These are phyloP conservation scores for Sebastes steindachneri DNA, from an alignment of 2,797 vertebrate species.

Conservation along the genomic window DNA sequence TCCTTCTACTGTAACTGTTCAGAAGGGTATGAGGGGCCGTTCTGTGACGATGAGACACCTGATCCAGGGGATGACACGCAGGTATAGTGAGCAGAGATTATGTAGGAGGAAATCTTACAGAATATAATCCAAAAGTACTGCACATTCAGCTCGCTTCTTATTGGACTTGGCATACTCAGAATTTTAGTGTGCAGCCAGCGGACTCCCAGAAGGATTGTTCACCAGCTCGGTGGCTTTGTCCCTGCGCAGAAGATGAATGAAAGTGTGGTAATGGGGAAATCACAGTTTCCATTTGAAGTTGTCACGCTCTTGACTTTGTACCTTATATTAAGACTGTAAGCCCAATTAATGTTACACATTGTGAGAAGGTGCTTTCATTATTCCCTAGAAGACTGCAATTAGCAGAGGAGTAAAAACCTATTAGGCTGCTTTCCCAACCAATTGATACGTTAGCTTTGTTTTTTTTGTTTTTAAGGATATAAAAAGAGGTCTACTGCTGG, in stretches of 20 bases:
- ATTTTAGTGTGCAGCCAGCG: slow-evolving; percentile 24
- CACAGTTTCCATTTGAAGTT: slow-evolving; percentile 60
- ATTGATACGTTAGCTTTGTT: neutral
- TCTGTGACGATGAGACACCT: slow-evolving; percentile 84
- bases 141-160: slow-evolving; percentile 33
- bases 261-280: slow-evolving; percentile 49
- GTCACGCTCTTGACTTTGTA: slow-evolving; percentile 47
- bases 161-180: slow-evolving; percentile 39
- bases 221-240: slow-evolving; percentile 30
- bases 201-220: slow-evolving; percentile 26
- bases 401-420: slow-evolving; percentile 15
- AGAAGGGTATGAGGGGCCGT: slow-evolving; percentile 88
- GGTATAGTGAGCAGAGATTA: slow-evolving; percentile 45
- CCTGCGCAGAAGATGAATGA: slow-evolving; percentile 33
- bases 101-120: neutral
- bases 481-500: neutral
- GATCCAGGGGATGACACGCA: slow-evolving; percentile 81
- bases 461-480: neutral
- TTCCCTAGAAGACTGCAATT: slow-evolving; percentile 10
- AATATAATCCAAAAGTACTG: neutral
- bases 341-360: slow-evolving; percentile 18
- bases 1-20: slow-evolving; percentile 96
- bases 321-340: slow-evolving; percentile 12
- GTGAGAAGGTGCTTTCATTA: slow-evolving; percentile 13
- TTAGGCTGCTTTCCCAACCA: neutral